phyloP scores from a whole-genome alignment of 2,113 vertebrate species.

The Rhea americana region DNA sequence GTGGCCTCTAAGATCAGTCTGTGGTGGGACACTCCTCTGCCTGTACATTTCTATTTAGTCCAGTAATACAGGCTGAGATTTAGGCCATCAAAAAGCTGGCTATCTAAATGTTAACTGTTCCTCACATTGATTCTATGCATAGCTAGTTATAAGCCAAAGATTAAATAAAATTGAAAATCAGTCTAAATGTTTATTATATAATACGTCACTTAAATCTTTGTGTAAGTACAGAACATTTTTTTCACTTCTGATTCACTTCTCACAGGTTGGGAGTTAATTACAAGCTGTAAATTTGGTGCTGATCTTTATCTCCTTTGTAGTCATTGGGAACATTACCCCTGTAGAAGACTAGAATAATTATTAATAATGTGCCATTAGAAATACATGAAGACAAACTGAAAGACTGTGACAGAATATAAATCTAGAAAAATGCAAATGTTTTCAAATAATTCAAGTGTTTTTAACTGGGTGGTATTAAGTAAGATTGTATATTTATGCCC shows the following conservation, averaged over 20 bases:
- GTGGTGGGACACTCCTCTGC: neutral
- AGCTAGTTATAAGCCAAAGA: neutral
- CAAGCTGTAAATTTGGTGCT: neutral
- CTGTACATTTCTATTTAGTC: neutral
- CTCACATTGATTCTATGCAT: neutral
- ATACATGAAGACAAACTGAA: neutral
- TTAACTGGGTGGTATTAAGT: neutral
- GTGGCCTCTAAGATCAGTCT: neutral
- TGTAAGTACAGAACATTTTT: neutral
- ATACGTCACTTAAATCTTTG: neutral
- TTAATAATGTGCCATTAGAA: neutral
- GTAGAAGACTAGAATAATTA: neutral
- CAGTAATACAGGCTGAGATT: neutral
- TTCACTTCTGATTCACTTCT: neutral
- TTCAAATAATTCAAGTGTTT: neutral
- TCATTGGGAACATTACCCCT: neutral
- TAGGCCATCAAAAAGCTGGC: neutral
- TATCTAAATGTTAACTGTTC: neutral
- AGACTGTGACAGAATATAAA: neutral
- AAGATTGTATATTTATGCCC: neutral
- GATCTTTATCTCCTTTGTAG: neutral
- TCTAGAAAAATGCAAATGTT: neutral
- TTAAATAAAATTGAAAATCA: neutral
- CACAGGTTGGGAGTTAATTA: neutral
- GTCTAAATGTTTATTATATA: neutral